Percentiles rank a stretch among this genome's conserved stretches.
Conservation (phyloP, 2,797 vertebrate species). For the Acanthiza pusilla region DNA sequence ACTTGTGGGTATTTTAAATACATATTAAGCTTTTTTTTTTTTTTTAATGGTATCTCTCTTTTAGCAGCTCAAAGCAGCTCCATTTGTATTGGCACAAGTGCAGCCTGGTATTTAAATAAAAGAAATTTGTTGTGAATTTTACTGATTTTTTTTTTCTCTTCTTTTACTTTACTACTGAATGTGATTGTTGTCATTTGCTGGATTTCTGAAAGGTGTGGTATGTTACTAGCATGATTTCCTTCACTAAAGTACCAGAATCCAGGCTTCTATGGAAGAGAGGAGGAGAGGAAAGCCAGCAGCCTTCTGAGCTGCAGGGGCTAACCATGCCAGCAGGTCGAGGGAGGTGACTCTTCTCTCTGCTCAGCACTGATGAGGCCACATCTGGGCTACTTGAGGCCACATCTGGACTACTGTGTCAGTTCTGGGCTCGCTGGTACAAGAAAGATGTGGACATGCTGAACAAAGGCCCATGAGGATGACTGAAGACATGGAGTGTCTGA, state of each 20-base stretch:
- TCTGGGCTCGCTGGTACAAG: not conserved
- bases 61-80: not conserved
- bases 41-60: not conserved
- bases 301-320: not conserved
- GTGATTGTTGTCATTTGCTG: not conserved
- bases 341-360: not conserved
- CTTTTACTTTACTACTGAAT: not conserved
- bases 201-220: not conserved
- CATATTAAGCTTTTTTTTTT: not conserved
- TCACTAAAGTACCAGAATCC: not conserved
- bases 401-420: not conserved
- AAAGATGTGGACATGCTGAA: too few species aligned
- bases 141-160: not conserved
- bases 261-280: not conserved
- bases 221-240: not conserved
- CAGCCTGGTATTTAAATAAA: conserved; percentile 12
- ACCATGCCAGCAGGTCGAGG: not conserved
- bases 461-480: not conserved
- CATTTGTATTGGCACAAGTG: not conserved
- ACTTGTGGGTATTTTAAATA: not conserved
- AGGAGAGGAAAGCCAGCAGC: not conserved
- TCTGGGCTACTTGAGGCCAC: not conserved
- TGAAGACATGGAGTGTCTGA: not conserved
- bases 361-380: not conserved
- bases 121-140: not conserved